phyloP scores from a whole-genome alignment of 2,888 invertebrate genomes.

The Heliconius charithonia region DNA sequence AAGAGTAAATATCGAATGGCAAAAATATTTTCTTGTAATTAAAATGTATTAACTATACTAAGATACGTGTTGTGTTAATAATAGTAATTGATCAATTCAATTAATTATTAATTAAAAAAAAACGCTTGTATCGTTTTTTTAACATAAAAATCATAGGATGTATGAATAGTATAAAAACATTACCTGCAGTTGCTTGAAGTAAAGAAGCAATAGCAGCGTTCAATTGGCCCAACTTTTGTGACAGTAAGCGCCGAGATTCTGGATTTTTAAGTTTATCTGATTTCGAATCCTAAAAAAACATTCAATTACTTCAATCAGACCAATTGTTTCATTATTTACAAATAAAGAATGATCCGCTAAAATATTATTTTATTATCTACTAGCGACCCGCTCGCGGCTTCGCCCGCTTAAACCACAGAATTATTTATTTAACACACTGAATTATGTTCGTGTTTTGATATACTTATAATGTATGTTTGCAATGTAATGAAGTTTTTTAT shows the following conservation, averaged over 20 bases:
- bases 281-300: conserved; percentile 14
- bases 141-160: background rate
- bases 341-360: too few relatives aligned
- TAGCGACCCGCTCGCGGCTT: too few relatives aligned
- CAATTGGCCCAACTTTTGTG: conserved; percentile 58
- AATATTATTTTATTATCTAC: too few relatives aligned
- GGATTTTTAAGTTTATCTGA: conserved; percentile 14
- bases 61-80: background rate
- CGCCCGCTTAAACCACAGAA: too few relatives aligned
- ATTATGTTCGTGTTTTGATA: too few relatives aligned
- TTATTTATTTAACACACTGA: too few relatives aligned
- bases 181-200: conserved; percentile 54
- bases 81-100: background rate
- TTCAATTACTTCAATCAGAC: too few relatives aligned
- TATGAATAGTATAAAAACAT: background rate
- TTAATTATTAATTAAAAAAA: background rate
- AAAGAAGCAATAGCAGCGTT: conserved; percentile 65
- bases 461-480: too few relatives aligned
- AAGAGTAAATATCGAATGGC: background rate
- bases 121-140: too few relatives aligned
- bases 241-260: conserved; percentile 47
- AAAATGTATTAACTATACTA: background rate
- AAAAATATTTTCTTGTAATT: background rate
- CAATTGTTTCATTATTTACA: too few relatives aligned
- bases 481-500: too few relatives aligned